These are phyloP conservation scores for Pterois miles DNA, from an alignment of 2,797 vertebrate genomes.

Conservation along the genomic window DNA sequence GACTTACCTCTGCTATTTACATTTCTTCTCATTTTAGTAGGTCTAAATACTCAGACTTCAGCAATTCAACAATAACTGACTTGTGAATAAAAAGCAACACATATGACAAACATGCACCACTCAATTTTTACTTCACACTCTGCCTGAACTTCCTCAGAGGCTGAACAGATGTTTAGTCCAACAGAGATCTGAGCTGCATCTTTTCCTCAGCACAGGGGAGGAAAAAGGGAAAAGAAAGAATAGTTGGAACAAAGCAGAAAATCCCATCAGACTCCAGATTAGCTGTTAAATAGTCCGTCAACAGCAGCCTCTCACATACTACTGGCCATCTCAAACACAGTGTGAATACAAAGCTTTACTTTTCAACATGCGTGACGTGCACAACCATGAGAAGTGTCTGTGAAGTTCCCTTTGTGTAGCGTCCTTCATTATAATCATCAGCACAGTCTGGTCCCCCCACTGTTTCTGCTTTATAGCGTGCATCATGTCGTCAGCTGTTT, in stretches of 20 bases:
- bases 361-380: not conserved
- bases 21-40: not conserved
- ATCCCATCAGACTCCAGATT: slow-evolving; percentile 44
- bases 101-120: not conserved
- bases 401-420: slow-evolving; percentile 30
- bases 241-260: slow-evolving; percentile 37
- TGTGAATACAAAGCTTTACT: not conserved
- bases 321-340: not conserved
- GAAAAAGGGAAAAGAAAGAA: not conserved
- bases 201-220: slow-evolving; percentile 25
- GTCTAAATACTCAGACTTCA: not conserved
- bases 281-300: slow-evolving; percentile 36
- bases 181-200: slow-evolving; percentile 49
- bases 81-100: not conserved
- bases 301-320: not conserved
- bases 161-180: slow-evolving; percentile 62
- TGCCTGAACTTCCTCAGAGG: slow-evolving; percentile 55
- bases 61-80: not conserved
- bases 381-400: slow-evolving; percentile 10
- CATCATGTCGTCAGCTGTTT: slow-evolving; percentile 55
- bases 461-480: slow-evolving; percentile 34
- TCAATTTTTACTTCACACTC: slow-evolving; percentile 29
- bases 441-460: slow-evolving; percentile 2
- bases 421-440: slow-evolving; percentile 45
- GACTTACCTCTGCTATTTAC: too few relatives aligned